phyloP scores from a whole-genome alignment of 1,140 invertebrate genomes.

The roundworm (Caenorhabditis elegans) region DNA sequence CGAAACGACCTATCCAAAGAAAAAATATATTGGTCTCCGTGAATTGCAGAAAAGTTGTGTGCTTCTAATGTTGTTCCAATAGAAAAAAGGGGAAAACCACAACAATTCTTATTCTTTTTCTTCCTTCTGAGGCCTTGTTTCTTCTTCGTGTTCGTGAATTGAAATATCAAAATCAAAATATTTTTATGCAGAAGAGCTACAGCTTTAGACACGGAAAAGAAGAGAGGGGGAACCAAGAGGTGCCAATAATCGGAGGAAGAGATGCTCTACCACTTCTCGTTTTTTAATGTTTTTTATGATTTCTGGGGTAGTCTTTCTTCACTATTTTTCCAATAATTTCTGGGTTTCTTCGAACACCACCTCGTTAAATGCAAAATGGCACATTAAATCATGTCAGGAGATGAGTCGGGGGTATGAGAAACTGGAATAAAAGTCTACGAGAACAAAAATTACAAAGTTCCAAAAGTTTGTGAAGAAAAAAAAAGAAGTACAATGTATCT shows the following conservation, averaged over 20 bases:
- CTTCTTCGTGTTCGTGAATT: neutral
- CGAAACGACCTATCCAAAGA: constrained; percentile 24
- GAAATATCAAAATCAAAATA: constrained; percentile 33
- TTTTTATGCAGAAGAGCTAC: neutral
- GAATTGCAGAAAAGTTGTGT: constrained; percentile 6
- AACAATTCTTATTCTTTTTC: constrained; percentile 27
- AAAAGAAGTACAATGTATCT: neutral
- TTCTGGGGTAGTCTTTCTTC: constrained; percentile 12
- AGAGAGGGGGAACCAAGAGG: constrained; percentile 7
- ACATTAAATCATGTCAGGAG: constrained; percentile 15
- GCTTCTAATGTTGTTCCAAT: constrained; percentile 16
- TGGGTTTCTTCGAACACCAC: constrained; percentile 19
- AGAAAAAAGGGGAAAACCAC: constrained; percentile 1
- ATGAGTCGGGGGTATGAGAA: neutral
- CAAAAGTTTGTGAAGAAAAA: neutral
- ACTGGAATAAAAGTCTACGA: neutral
- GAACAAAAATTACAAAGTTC: neutral
- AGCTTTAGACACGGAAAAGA: neutral
- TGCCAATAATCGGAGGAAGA: constrained; percentile 21
- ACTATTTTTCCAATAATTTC: constrained; percentile 9
- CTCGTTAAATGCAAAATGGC: neutral
- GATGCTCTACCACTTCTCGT: neutral
- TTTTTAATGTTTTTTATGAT: constrained; percentile 23
- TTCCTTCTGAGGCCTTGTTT: neutral
- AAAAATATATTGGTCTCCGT: neutral